phyloP scores from a whole-genome alignment of 2,113 vertebrate genomes.

The Leucoraja erinaceus region DNA sequence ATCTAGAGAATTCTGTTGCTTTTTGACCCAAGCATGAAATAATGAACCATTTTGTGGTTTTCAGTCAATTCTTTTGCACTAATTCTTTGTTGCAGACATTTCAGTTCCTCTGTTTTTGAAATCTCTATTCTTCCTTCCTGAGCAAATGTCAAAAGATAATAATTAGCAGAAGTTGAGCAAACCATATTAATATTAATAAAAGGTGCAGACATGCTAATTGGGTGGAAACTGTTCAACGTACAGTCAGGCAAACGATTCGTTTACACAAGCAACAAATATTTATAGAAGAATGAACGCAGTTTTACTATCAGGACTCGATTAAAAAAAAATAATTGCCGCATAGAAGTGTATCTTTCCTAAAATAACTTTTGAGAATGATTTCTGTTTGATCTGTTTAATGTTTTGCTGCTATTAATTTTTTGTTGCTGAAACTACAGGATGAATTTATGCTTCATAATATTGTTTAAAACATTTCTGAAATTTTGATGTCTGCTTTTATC shows the following conservation, averaged over 20 bases:
- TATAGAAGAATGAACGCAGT: constrained; percentile 12
- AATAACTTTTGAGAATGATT: background rate
- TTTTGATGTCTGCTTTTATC: background rate
- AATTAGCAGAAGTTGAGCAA: constrained; percentile 33
- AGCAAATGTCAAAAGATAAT: constrained; percentile 6
- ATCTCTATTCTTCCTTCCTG: constrained; percentile 24
- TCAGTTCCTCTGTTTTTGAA: background rate
- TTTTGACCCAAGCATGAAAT: background rate
- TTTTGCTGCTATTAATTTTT: background rate
- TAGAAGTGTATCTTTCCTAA: background rate
- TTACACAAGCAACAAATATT: constrained; percentile 31
- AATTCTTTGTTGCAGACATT: background rate
- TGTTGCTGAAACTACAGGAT: background rate
- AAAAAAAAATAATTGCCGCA: background rate
- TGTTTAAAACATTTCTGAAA: background rate
- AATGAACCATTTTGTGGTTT: constrained; percentile 10
- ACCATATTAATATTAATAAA: constrained; percentile 37
- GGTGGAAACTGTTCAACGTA: constrained; percentile 21
- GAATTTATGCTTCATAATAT: background rate
- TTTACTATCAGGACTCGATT: background rate
- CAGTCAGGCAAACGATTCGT: constrained; percentile 1
- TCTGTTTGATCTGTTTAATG: background rate
- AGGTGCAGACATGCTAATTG: constrained; percentile 25
- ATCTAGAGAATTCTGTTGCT: background rate
- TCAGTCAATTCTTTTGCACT: background rate